Percentiles rank a stretch among this genome's conserved stretches.
Conservation (phyloP, 2,888 invertebrate genomes). For the Agrochola lota region DNA sequence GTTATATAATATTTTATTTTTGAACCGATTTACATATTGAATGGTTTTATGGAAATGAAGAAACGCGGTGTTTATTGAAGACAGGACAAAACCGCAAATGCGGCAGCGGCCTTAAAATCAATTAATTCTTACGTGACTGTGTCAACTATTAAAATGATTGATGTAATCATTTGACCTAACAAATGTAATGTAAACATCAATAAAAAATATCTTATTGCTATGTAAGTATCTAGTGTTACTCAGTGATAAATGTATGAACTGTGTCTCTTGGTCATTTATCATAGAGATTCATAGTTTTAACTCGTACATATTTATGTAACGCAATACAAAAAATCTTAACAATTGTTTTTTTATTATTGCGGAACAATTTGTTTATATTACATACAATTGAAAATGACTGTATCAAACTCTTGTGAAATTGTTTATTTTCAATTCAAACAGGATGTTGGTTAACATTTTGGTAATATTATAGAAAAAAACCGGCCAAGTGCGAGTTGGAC, state of each 20-base stretch:
- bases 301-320: too few species aligned
- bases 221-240: background rate
- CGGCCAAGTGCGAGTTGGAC: too few species aligned
- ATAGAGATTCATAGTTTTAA: background rate
- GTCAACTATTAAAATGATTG: conserved; percentile 39
- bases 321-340: too few species aligned
- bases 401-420: too few species aligned
- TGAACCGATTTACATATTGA: background rate
- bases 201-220: conserved; percentile 53
- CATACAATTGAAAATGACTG: too few species aligned
- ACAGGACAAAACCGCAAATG: background rate
- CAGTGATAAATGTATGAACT: conserved; percentile 38
- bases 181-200: conserved; percentile 48
- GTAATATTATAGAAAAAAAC: too few species aligned
- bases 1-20: background rate
- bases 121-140: conserved; percentile 17
- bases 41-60: background rate
- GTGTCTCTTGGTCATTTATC: conserved; percentile 26
- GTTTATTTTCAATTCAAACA: too few species aligned
- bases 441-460: too few species aligned
- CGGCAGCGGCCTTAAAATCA: conserved; percentile 10
- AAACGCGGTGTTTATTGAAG: background rate
- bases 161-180: conserved; percentile 43
- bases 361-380: too few species aligned
- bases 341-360: too few species aligned